A percentile compares a stretch with the other conserved stretches of the same genome.
phyloP scores from a whole-genome alignment of 2,797 vertebrate species.

The Chanos chanos region DNA sequence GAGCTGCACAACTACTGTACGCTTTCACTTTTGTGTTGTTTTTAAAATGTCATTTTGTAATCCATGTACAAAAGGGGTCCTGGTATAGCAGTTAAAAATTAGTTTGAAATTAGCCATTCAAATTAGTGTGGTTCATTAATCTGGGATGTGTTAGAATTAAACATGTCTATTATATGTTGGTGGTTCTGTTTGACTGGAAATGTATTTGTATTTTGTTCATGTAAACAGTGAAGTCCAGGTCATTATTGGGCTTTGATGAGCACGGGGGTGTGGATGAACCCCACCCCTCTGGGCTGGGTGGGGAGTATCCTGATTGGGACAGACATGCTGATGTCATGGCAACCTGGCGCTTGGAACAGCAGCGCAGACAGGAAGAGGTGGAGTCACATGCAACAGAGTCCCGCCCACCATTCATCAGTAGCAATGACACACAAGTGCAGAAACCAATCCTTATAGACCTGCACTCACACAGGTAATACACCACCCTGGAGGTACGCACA shows the following conservation, averaged over 20 bases:
- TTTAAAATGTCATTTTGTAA: too few relatives aligned
- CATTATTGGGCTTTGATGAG: constrained; percentile 84
- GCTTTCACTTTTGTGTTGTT: too few relatives aligned
- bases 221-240: constrained; percentile 86
- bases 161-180: not conserved
- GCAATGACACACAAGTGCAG: constrained; percentile 75
- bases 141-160: not conserved
- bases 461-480: constrained; percentile 82
- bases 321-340: constrained; percentile 72
- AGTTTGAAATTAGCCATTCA: too few relatives aligned
- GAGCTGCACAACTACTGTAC: too few relatives aligned
- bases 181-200: not conserved
- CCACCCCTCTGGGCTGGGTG: constrained; percentile 71
- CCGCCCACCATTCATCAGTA: constrained; percentile 60
- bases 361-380: constrained; percentile 56
- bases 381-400: constrained; percentile 63
- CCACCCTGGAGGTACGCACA: too few relatives aligned
- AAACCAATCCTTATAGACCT: constrained; percentile 82
- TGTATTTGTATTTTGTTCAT: not conserved
- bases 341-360: constrained; percentile 68
- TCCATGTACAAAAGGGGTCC: too few relatives aligned
- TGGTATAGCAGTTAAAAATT: too few relatives aligned
- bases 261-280: constrained; percentile 74
- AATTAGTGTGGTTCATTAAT: too few relatives aligned
- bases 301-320: constrained; percentile 76